phyloP scores from a whole-genome alignment of 2,797 vertebrate genomes.

The Chrysocyon brachyurus region DNA sequence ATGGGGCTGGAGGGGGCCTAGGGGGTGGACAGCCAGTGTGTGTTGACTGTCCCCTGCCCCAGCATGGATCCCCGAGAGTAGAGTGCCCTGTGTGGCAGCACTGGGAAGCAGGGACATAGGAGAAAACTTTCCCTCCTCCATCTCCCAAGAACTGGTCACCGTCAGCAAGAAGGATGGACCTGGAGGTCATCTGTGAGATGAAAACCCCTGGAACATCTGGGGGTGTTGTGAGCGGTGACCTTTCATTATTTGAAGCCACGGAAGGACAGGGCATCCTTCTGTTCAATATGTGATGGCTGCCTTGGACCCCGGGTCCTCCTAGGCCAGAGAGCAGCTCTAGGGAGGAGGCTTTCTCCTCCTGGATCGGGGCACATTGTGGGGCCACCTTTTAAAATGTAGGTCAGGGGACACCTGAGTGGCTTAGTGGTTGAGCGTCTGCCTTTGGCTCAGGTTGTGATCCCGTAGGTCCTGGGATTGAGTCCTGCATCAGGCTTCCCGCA shows the following conservation, averaged over 20 bases:
- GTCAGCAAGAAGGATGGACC: accelerated
- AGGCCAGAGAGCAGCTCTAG: background rate
- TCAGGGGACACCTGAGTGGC: no score
- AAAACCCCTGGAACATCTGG: conserved; percentile 82
- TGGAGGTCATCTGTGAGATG: conserved; percentile 77
- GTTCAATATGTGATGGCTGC: background rate
- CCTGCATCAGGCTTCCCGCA: no score
- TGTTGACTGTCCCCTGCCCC: background rate
- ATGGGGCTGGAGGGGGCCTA: background rate
- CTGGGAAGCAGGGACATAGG: no score
- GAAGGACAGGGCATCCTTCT: background rate
- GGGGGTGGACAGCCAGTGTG: no score
- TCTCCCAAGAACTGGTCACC: background rate
- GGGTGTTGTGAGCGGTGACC: background rate
- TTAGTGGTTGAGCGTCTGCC: no score
- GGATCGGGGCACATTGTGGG: background rate
- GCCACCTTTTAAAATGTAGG: no score
- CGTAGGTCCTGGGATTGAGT: no score
- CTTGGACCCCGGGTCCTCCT: background rate
- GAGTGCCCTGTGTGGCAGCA: accelerated
- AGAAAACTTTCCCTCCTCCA: background rate
- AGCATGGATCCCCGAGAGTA: background rate
- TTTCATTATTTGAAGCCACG: no score
- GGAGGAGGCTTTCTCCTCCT: background rate
- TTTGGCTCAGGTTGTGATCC: no score